Evolutionary conservation across 2,797 vertebrate genomes (phyloP), one percentile per base, ranked within the genome.

Genomic region (Vespertilio murinus): DNA sequence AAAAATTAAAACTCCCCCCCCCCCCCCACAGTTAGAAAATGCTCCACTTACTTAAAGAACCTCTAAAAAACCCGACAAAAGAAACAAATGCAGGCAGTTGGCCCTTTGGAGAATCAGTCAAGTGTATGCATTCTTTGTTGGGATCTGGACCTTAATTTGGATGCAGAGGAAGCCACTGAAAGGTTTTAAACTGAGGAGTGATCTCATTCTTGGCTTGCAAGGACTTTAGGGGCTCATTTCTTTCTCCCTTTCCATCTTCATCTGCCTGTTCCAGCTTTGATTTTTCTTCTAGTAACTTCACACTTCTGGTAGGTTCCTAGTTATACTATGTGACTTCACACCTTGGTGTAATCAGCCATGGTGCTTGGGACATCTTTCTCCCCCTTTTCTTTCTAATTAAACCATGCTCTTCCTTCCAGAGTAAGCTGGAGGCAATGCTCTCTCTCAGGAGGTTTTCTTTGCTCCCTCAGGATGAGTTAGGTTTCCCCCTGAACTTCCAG

Each of bases 141-240:
- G 84, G 94, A 65, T 83, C 18, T 40, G 22, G 89, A 64, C 67
- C 38, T 84, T 80, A 45, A 56, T 52, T 47, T 96, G 83, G 38
- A 12, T 49, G 38, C 56, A 47, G 54, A 95, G 33, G 69, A 90
- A 93, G 73, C 69, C 73, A 61, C 18, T 10, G 28, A 71, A 80
- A 95, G 42, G 20, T 56, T 75, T 20, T 67, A 49, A 77, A 74
- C 59, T 52, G 20, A 91, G 56, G 45, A 14, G 17, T 81, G 75
- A 92, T 75, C 69, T 95, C 87, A 45, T 95, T 95, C 85, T 95
- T 93, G 77, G 90, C 80, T 91, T 47, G 23, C 67, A 82, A 30
- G 33, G 56, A 47, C 54, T 30, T 89, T 59, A 33, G 61, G n/a
- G n/a, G 87, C 13, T 61, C 35, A 16, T 22, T 30, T 71, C 22